These are phyloP conservation scores for Anarhynchus alexandrinus DNA, from an alignment of 2,113 vertebrate species.

Conservation along the genomic window DNA sequence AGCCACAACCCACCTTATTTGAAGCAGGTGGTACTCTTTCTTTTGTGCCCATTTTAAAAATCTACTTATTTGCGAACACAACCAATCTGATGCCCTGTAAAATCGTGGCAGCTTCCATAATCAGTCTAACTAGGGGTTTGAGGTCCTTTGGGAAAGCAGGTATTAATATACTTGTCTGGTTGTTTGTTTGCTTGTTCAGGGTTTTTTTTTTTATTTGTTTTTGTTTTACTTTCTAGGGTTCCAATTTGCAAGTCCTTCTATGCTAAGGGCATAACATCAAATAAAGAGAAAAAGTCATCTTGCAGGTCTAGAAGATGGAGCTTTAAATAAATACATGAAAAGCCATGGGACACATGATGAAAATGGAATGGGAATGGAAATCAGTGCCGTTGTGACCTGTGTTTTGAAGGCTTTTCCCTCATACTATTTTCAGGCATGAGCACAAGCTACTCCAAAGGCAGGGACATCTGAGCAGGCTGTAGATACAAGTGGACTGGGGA, in stretches of 20 bases:
- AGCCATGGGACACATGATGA: not conserved
- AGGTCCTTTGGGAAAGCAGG: not conserved
- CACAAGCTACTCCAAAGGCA: not conserved
- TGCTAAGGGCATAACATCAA: not conserved
- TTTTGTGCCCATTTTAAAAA: not conserved
- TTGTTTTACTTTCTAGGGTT: not conserved
- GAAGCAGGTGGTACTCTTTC: not conserved
- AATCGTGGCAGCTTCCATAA: not conserved
- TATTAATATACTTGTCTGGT: not conserved
- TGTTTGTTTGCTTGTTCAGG: accelerated
- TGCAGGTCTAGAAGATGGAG: not conserved
- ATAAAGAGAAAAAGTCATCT: not conserved
- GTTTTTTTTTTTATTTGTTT: not conserved
- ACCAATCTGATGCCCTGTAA: not conserved
- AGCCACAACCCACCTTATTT: not conserved
- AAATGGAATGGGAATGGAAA: not conserved
- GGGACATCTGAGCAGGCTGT: not conserved
- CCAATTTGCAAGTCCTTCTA: not conserved
- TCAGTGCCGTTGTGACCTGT: not conserved
- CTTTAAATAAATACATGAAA: not conserved
- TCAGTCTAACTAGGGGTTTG: not conserved
- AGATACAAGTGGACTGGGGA: accelerated
- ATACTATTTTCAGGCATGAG: not conserved
- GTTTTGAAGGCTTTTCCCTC: not conserved
- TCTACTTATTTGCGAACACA: not conserved